Evolutionary conservation across 2,797 vertebrate genomes (phyloP).

Genomic region (Spinibarbus caldwelli): DNA sequence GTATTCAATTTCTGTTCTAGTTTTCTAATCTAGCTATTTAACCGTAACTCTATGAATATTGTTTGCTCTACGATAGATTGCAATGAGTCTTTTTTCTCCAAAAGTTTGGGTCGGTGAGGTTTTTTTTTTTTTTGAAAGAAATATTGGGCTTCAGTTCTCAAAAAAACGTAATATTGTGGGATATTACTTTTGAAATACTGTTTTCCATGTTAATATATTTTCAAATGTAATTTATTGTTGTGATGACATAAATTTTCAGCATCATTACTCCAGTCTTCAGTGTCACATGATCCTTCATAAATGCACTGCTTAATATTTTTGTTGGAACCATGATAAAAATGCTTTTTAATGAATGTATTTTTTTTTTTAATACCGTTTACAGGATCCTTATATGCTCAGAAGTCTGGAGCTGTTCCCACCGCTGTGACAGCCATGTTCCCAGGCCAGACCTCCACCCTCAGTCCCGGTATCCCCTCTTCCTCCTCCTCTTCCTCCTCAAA

Average conservation of each 20-base stretch:
- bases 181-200: too few relatives aligned
- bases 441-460: conserved; percentile 86
- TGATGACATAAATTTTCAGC: background rate
- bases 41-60: too few relatives aligned
- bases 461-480: conserved; percentile 85
- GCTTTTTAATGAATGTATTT: background rate
- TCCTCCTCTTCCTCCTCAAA: conserved; percentile 88
- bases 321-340: background rate
- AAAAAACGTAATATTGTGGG: too few relatives aligned
- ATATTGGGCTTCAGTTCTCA: too few relatives aligned
- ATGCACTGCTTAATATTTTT: background rate
- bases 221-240: background rate
- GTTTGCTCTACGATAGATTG: too few relatives aligned
- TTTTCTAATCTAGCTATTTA: too few relatives aligned
- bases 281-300: background rate
- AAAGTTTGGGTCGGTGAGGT: too few relatives aligned
- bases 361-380: background rate
- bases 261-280: background rate
- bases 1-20: too few relatives aligned
- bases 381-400: conserved; percentile 96
- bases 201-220: too few relatives aligned
- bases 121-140: too few relatives aligned
- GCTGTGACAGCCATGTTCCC: conserved; percentile 74
- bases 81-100: too few relatives aligned
- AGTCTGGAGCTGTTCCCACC: conserved; percentile 78